Evolutionary conservation across 2,888 invertebrate genomes (phyloP), one percentile per base, ranked within the genome.

Genomic region (Tortrix viridana): DNA sequence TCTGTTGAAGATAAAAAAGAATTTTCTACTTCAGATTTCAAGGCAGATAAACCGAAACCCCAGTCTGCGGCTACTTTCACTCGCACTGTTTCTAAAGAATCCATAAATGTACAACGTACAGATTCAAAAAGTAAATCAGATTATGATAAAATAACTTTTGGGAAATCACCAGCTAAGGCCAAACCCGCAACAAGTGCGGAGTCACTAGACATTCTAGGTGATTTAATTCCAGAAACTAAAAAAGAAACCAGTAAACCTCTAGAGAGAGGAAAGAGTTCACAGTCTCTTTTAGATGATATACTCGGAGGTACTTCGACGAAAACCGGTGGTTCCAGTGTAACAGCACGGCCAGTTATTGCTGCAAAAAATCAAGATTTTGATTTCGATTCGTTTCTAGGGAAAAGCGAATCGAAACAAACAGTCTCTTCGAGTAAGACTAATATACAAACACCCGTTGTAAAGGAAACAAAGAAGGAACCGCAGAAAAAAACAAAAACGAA

Each of bases 231-330:
- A 41, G 75, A 79, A 14, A 9, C 70, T 46, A 84, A 82, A 67
- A 85, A 81, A 69, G 81, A 80, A n/a, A 64, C 70, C 7, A 32
- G 47, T 7, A 86, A 86, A 71, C 60, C 80, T 14, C 61, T 80
- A 65, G 85, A 88, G 57, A 89, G 82, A 69, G 85, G 85, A 1
- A 91, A 86, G 70, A 89, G 86, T 69, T 86, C 90, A 1, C 89
- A 89, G 67, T 89, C 88, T n/a, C 80, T 89, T 66, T 74, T 93
- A 50, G 89, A 93, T 55, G 94, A 94, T 76, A 93, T 94, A 67
- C 81, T 94, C 61, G 94, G 94, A 20, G 84, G 89, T 6, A 78
- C 93, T 38, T 77, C 86, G 3, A 74, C 74, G 47, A 88, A 88
- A 77, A 68, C 77, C 5, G 71, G 64, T 9, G 70, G 69, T 9